phyloP scores from a whole-genome alignment of 2,888 invertebrate species.

The Trypoxylon attenuatum region DNA sequence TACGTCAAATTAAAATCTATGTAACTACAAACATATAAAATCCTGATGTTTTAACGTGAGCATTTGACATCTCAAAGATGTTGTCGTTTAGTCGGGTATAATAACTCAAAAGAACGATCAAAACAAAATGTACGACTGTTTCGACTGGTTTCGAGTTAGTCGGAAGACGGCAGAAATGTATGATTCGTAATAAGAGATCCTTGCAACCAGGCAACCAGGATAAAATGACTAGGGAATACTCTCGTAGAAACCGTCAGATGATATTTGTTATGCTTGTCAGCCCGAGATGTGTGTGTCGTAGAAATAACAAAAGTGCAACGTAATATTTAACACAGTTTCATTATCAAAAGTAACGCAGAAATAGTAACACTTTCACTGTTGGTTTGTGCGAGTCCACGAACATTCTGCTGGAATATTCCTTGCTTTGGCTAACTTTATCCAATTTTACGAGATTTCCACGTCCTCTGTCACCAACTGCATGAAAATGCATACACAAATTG shows the following conservation, averaged over 20 bases:
- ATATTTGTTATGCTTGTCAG: constrained; percentile 40
- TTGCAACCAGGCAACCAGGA: no score
- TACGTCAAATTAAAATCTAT: constrained; percentile 11
- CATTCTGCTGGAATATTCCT: constrained; percentile 16
- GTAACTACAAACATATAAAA: background rate
- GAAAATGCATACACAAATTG: constrained; percentile 44
- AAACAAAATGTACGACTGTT: background rate
- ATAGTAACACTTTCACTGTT: constrained; percentile 17
- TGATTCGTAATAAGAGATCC: no score
- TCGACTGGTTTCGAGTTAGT: no score
- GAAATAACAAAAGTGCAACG: constrained; percentile 39
- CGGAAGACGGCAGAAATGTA: no score
- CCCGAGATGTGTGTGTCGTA: constrained; percentile 26
- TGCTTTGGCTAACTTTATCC: constrained; percentile 16
- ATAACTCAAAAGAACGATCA: background rate
- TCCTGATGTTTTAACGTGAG: constrained; percentile 16
- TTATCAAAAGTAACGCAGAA: constrained; percentile 20
- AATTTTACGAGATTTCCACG: constrained; percentile 25
- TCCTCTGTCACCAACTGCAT: constrained; percentile 30
- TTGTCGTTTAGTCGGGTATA: constrained; percentile 4
- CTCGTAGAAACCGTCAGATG: background rate
- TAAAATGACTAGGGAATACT: constrained; percentile 14
- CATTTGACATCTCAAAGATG: constrained; percentile 6
- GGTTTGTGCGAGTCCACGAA: constrained; percentile 6
- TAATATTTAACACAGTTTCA: constrained; percentile 34